Evolutionary conservation across 2,113 vertebrate genomes (phyloP), one percentile per base, ranked within the genome.

Genomic region (Cynoglossus semilaevis): DNA sequence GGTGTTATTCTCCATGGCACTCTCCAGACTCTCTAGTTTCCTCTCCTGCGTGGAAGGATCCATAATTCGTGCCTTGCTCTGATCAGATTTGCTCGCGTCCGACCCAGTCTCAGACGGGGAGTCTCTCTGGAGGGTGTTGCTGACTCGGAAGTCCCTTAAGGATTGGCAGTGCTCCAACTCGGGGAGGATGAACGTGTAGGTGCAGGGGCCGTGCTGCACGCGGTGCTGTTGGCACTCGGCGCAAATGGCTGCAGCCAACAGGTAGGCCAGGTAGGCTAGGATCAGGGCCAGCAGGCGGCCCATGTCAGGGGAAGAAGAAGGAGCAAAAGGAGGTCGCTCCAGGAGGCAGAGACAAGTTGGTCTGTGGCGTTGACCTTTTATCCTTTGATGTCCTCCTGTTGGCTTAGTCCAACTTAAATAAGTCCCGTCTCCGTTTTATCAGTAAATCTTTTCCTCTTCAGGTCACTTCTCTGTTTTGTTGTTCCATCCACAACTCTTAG

Each of bases 121-220:
- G 72, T 92, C 92, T 50, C 88, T 81, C 78, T 93, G 93, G 22
- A 93, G 88, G 5, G 87, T 89, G 70, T 93, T 91, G 34, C 85
- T 90, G 44, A 92, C 87, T 76, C 88, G 88, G 75, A 84, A 86
- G 51, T 88, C 83, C 19, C 84, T 65, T 7, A 64, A 12, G 7
- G 85, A 66, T 7, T 53, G 72, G 63, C 91, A 92, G 77, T 87
- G 78, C 41, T 88, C 89, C 63, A 89, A 69, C 74, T 93, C 92
- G 0, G 92, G 92, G 29, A 94, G 88, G 43, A 93, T 81, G 74
- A 94, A 94, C 36, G 91, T 94, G 81, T 92, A 93, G 80, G 84
- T 90, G 82, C 92, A 94, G 52, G 80, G 73, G 17, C 92, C 92
- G 46, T 92, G 90, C 76, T 93, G 91, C 59, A 93, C 78, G 4